Conservation (phyloP, 2,888 invertebrate species). For the Margaritifera margaritifera region DNA sequence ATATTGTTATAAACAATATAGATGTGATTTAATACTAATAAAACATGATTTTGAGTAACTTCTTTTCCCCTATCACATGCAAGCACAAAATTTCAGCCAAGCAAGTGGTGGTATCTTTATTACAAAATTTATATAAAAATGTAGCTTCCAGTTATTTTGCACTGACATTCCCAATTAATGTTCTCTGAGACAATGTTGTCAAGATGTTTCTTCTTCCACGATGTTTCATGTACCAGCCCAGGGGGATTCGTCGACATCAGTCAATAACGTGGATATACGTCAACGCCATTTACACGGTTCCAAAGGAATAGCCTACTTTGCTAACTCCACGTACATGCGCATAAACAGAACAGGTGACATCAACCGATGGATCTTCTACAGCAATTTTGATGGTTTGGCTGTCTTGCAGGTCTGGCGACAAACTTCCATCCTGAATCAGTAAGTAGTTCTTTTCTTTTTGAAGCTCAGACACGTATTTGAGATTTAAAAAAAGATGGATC, state of each 20-base stretch:
- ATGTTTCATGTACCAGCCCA: slow-evolving; percentile 6
- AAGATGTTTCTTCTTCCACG: not conserved
- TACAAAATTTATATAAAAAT: too few species aligned
- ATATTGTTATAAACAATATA: too few species aligned
- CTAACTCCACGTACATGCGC: slow-evolving; percentile 20
- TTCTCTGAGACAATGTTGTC: not conserved
- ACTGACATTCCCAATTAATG: not conserved
- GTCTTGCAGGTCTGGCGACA: slow-evolving; percentile 39
- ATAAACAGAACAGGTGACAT: slow-evolving; percentile 34
- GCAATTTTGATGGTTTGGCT: slow-evolving; percentile 22
- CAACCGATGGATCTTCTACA: slow-evolving; percentile 39
- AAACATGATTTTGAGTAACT: too few species aligned
- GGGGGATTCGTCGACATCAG: slow-evolving; percentile 8
- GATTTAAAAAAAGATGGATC: too few species aligned
- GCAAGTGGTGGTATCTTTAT: too few species aligned
- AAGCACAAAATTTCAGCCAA: too few species aligned
- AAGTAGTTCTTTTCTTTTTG: too few species aligned
- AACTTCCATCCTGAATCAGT: not conserved
- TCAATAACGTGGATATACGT: slow-evolving; percentile 19
- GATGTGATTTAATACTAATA: too few species aligned
- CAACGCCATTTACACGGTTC: slow-evolving; percentile 8
- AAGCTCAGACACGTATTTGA: too few species aligned
- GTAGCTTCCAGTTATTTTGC: not conserved
- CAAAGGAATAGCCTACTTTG: slow-evolving; percentile 11
- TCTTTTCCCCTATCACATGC: too few species aligned